Base-by-base conservation (phyloP, 2,797 vertebrate genomes). In the Platyrinchus mystaceus region DNA sequence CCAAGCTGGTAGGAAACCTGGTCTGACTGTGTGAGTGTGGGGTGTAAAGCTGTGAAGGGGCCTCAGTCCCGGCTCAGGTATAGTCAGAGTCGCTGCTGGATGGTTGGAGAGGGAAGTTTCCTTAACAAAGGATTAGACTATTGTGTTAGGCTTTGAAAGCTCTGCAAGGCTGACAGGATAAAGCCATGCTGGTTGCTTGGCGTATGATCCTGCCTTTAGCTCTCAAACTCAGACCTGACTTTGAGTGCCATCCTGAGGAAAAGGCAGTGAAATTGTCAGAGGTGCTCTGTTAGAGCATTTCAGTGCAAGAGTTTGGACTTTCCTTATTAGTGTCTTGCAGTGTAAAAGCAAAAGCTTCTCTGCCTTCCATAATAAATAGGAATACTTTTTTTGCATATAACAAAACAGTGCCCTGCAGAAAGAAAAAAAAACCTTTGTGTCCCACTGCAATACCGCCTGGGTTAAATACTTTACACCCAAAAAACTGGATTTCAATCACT, bases 401-500 rank as follows among this genome's bases (percentile, higher is more conserved):
- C 7, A 21, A 70, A 23, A 32, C 2, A 49, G 4, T 43, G 18
- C 17, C 39, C 17, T 28, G 20, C 36, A 3, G 6, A 4, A 36
- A 14, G 5, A 32, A 77, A 50, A 4, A 43, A 8, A 47, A 22
- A n/a, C 11, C 34, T 53, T 7, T 21, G 11, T 21, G 32, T 41
- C 20, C 9, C 21, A 39, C 24, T 43, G 23, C 53, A 43, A 73
- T 58, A 64, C 37, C 10, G 15, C 26, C 17, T 43, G 23, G 14
- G 37, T 62, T 55, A 79, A 73, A n/a, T 27, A 28, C 9, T 71
- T 12, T 55, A 39, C 19, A 47, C 44, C 14, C 0, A 2, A 70
- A 64, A 88, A 24, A 86, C 2, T 0, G 2, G 20, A 36, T 71
- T 67, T 56, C 11, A 52, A 3, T 75, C 0, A 0, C 32, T 67